These are phyloP conservation scores for Drosophila bipectinata DNA, from an alignment of 1,140 invertebrate genomes.

Conservation along the genomic window DNA sequence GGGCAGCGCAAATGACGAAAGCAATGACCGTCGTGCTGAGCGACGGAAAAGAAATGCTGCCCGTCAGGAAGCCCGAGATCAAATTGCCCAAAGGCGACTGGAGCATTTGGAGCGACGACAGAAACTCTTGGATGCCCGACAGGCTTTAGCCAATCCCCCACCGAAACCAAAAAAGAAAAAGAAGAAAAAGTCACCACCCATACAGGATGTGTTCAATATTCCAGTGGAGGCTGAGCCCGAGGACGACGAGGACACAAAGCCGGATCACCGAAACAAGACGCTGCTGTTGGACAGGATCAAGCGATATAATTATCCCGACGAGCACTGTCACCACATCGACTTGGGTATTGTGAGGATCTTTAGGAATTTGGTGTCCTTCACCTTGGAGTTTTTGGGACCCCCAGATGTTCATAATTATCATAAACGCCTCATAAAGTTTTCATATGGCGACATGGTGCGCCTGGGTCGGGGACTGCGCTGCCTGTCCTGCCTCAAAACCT, in stretches of 20 bases:
- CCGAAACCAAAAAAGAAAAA: constrained; percentile 22
- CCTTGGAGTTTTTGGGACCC: constrained; percentile 56
- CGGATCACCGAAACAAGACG: constrained; percentile 48
- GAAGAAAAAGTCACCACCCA: constrained; percentile 18
- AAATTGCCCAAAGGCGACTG: neutral
- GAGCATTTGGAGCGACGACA: neutral
- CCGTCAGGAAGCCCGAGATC: constrained; percentile 30
- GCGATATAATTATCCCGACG: constrained; percentile 36
- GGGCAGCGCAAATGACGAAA: neutral
- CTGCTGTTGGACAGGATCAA: constrained; percentile 10
- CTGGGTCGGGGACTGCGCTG: constrained; percentile 34
- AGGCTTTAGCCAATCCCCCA: neutral
- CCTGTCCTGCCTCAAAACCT: constrained; percentile 36
- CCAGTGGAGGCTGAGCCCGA: constrained; percentile 21
- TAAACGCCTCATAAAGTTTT: constrained; percentile 41
- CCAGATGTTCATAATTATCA: constrained; percentile 24
- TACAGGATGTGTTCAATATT: constrained; percentile 43
- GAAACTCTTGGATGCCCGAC: constrained; percentile 1
- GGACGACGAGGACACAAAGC: constrained; percentile 38
- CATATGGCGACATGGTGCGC: constrained; percentile 41
- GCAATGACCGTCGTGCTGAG: neutral
- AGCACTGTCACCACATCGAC: constrained; percentile 60
- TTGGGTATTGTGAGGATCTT: constrained; percentile 52
- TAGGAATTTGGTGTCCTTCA: constrained; percentile 37
- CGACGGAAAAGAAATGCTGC: constrained; percentile 30